Base-by-base conservation (phyloP, 2,888 invertebrate genomes). In the Torymus auratus region DNA sequence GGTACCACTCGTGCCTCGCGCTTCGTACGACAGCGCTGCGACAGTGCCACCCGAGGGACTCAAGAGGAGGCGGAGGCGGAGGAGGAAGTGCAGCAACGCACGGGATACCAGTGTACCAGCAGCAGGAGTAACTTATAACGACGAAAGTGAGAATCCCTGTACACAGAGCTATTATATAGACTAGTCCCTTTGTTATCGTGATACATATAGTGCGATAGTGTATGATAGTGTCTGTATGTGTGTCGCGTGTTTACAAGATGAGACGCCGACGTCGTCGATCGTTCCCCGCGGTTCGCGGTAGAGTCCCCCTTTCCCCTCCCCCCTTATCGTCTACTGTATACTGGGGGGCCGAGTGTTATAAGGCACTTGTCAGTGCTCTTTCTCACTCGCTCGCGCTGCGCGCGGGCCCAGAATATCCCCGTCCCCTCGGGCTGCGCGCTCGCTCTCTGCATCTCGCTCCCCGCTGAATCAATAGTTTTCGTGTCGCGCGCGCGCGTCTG, bases 391-490 rank as follows among this genome's bases (percentile, higher is more conserved):
- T 13, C 23, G 52, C 11, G 20, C 15, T 14, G n/a, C 5, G 11
- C n/a, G 15, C 65, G 78, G 78, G 78, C 78, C 78, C 78, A 61
- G 78, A 73, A 61, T 53, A 28, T 41, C 41, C 41, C 41, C 17
- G 56, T 58, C 67, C 76, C 80, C 76, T 71, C 61, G 80, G n/a
- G 74, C 79, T 53, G 41, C 55, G 75, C 53, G 67, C 60, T 52
- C 73, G 74, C 74, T 62, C 79, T 60, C 23, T 62, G 68, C 67
- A 41, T 41, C 41, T 41, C 41, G 5, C 41, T 41, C 7, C 41
- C 70, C 55, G 78, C 65, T 75, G 82, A 41, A 82, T 82, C 82
- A 82, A 82, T 82, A 82, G 78, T 82, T 82, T 82, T 82, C 78
- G 82, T 82, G 75, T 60, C 62, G 77, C 53, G 70, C 50, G 11